Evolutionary conservation across 2,797 vertebrate genomes (phyloP).

Genomic region (Rhynchotus rufescens): DNA sequence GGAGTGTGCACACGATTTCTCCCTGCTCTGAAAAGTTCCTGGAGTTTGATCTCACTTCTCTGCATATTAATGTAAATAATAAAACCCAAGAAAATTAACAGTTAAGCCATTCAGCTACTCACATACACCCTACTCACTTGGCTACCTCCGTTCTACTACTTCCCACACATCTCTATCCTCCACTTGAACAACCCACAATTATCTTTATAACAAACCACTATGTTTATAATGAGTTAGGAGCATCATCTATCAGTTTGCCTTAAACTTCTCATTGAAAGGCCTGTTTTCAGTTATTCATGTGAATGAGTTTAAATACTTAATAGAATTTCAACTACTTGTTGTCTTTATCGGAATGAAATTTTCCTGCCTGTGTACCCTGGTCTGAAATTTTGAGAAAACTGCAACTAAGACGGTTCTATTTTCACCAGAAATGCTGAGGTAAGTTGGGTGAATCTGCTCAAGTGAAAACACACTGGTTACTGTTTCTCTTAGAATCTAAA

Average conservation of each 20-base stretch:
- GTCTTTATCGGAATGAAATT: not conserved
- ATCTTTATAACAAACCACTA: constrained; percentile 42
- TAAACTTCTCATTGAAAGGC: constrained; percentile 3
- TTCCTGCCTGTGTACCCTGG: not conserved
- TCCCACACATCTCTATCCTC: constrained; percentile 57
- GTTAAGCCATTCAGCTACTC: constrained; percentile 34
- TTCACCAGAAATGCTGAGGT: not conserved
- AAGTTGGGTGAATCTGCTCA: not conserved
- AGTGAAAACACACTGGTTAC: not conserved
- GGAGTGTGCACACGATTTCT: not conserved
- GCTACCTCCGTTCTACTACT: constrained; percentile 43
- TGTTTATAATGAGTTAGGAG: constrained; percentile 48
- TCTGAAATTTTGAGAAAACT: not conserved
- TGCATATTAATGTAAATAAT: constrained; percentile 34
- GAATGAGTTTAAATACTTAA: constrained; percentile 39
- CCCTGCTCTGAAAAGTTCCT: constrained; percentile 12
- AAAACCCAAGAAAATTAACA: constrained; percentile 50
- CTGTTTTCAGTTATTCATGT: constrained; percentile 24
- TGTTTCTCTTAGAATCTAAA: not conserved
- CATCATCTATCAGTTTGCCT: constrained; percentile 48
- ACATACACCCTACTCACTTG: constrained; percentile 44
- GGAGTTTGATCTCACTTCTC: constrained; percentile 22
- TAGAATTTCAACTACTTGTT: constrained; percentile 22
- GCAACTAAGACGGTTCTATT: not conserved
- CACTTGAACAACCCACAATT: constrained; percentile 59